Evolutionary conservation across 2,888 invertebrate genomes (phyloP), one percentile per base, ranked within the genome.

Genomic region (Pseudococcus longispinus): DNA sequence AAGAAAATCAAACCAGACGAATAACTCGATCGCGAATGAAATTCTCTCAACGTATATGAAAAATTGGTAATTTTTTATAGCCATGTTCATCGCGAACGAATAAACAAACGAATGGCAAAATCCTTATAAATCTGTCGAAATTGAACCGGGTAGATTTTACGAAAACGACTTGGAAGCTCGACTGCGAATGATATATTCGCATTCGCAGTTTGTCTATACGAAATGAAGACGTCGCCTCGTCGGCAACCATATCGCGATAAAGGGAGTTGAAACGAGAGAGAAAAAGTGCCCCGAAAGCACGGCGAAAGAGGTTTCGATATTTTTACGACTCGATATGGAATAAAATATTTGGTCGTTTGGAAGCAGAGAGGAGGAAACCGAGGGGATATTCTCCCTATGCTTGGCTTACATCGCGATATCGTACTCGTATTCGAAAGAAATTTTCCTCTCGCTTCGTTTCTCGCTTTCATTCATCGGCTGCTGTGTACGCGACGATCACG

Each of bases 311-410:
- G n/a, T 65, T 65, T 65, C 65, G 65, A 65, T 65, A 65, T 65
- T 65, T 65, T 65, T 65, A 65, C 65, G 65, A 65, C 65, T 65
- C 26, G 55, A 26, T 65, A 65, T 65, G 65, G 26, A 65, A 65
- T 55, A 55, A 55, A 55, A 55, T 65, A 65, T 65, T 65, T 65
- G n/a, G 55, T 55, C 55, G 55, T 55, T 55, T 55, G 18, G n/a
- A 55, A 55, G 15, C 11, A 20, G 20, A 26, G 74, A 74, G 18
- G 26, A 8, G 20, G 8, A 29, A 74, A 74, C 2, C 5, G 55
- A 8, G 55, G 18, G 3, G 6, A 55, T 46, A 13, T 15, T 46
- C 44, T 46, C 13, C 4, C 44, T 46, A 11, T 46, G 18, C 5
- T 20, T 20, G 15, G 15, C 13, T 13, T 46, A 46, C 15, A 55